Evolutionary conservation across 2,888 invertebrate species (phyloP).

Genomic region (Tanypteryx hageni): DNA sequence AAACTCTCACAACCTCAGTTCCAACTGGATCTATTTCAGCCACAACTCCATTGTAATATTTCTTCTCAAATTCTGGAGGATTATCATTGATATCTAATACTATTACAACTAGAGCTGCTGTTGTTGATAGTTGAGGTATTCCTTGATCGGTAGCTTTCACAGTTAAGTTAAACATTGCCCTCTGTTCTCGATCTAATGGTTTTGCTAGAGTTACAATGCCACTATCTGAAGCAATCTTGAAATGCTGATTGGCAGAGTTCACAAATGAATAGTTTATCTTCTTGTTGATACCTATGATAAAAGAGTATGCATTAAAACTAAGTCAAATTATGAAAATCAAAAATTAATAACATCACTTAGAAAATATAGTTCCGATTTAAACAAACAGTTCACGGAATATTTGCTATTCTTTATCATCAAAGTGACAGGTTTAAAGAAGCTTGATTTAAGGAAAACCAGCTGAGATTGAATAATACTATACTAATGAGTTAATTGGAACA

Average conservation of each 20-base stretch:
- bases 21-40: constrained; percentile 88
- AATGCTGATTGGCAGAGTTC: constrained; percentile 83
- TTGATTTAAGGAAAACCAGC: constrained; percentile 31
- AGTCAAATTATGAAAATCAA: neutral
- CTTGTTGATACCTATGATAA: constrained; percentile 82
- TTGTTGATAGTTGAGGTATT: constrained; percentile 83
- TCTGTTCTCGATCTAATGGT: constrained; percentile 91
- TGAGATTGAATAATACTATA: too few relatives aligned
- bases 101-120: constrained; percentile 84
- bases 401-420: neutral
- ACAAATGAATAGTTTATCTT: constrained; percentile 89
- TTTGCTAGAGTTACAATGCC: constrained; percentile 91
- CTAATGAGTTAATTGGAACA: too few relatives aligned
- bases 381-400: neutral
- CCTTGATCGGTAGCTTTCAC: constrained; percentile 92
- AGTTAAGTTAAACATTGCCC: constrained; percentile 89
- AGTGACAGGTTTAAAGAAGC: neutral
- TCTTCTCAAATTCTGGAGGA: constrained; percentile 93
- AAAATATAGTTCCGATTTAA: neutral
- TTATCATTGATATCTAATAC: constrained; percentile 97
- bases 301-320: constrained; percentile 64
- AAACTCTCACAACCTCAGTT: constrained; percentile 88
- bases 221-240: constrained; percentile 88
- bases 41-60: constrained; percentile 86
- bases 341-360: neutral